Evolutionary conservation across 30 jellyfish, hydroid and myxozoan species (phyloP).

Genomic region (Aurelia aurita complex sp. Pacific): DNA sequence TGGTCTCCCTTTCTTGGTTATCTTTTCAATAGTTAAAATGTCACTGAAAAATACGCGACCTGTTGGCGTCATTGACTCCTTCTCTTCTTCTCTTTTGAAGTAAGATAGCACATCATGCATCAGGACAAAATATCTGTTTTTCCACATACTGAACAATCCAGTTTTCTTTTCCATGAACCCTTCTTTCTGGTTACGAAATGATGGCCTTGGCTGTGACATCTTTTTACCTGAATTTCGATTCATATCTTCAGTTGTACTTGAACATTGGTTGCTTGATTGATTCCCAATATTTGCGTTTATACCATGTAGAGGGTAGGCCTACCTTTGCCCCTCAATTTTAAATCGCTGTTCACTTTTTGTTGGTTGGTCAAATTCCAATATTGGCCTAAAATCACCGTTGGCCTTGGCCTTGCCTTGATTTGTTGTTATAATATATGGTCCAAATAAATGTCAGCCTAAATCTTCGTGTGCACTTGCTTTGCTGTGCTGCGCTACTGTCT

Average conservation of each 20-base stretch:
- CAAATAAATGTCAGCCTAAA: too few relatives aligned
- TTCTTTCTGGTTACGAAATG: constrained; percentile 48
- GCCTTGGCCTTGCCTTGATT: too few relatives aligned
- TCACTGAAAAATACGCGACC: constrained; percentile 86
- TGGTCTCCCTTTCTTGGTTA: constrained; percentile 76
- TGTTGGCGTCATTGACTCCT: constrained; percentile 77
- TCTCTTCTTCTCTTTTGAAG: constrained; percentile 80
- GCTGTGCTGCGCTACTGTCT: too few relatives aligned
- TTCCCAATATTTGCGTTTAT: neutral
- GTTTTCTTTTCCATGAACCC: constrained; percentile 88
- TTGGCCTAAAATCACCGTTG: too few relatives aligned
- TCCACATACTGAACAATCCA: constrained; percentile 80
- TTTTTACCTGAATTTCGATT: constrained; percentile 1
- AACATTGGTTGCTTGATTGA: neutral
- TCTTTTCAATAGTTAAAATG: constrained; percentile 45
- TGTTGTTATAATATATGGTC: too few relatives aligned
- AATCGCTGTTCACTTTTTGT: too few relatives aligned
- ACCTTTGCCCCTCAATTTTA: too few relatives aligned
- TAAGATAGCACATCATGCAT: constrained; percentile 77
- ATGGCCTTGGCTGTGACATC: neutral
- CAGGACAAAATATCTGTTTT: constrained; percentile 75
- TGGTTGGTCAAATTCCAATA: too few relatives aligned
- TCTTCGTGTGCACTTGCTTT: too few relatives aligned
- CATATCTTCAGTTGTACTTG: neutral
- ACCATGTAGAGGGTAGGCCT: too few relatives aligned